Conservation (phyloP, 2,113 vertebrate genomes). For the Ardeotis arabs region DNA sequence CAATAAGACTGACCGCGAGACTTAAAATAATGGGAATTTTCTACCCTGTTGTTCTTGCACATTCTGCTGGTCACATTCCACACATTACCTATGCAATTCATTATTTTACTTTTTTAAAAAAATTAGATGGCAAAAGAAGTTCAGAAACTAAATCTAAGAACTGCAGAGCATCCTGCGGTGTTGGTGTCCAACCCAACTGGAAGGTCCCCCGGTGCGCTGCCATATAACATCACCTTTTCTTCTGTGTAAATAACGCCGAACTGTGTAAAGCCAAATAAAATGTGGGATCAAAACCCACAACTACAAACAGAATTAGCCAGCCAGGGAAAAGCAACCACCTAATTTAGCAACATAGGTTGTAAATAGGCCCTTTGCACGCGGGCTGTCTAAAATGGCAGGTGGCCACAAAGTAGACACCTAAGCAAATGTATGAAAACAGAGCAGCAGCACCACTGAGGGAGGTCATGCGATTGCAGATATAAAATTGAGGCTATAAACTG, state of each 20-base stretch:
- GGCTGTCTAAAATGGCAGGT: background rate
- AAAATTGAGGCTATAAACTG: background rate
- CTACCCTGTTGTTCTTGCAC: background rate
- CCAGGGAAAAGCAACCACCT: background rate
- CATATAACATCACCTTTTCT: background rate
- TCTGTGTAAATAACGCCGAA: background rate
- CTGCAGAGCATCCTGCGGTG: background rate
- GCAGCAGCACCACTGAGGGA: background rate
- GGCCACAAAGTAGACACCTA: too few relatives aligned
- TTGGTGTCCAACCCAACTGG: background rate
- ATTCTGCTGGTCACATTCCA: background rate
- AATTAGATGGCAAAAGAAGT: background rate
- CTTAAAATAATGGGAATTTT: background rate
- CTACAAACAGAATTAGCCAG: background rate
- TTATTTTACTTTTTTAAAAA: background rate
- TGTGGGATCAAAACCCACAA: rapidly evolving
- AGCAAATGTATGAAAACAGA: background rate
- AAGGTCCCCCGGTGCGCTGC: rapidly evolving
- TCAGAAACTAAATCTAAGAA: background rate
- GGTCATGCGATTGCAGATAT: background rate
- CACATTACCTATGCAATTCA: background rate
- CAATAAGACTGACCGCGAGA: background rate
- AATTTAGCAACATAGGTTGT: background rate
- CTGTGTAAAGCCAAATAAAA: background rate
- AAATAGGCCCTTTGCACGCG: rapidly evolving